A percentile compares a stretch with the other conserved stretches of the same genome.
Conservation (phyloP, 2,797 vertebrate species). For the Pangasius larnaudii region DNA sequence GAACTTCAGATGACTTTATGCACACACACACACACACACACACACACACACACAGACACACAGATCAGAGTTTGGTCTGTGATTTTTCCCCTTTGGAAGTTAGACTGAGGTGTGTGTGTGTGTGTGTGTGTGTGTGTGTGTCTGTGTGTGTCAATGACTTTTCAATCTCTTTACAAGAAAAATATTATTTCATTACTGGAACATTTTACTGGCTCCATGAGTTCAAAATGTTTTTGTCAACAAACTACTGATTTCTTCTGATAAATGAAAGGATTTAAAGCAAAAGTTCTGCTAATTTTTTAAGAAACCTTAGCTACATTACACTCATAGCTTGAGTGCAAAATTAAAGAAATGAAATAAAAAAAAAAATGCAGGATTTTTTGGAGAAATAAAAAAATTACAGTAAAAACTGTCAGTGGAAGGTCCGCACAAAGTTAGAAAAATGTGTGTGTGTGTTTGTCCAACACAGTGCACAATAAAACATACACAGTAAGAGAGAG, state of each 20-base stretch:
- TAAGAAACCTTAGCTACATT: not conserved
- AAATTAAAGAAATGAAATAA: not conserved
- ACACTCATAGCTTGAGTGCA: not conserved
- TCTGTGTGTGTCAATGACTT: not conserved
- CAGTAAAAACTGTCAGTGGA: not conserved
- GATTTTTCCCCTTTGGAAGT: not conserved
- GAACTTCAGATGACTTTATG: slow-evolving; percentile 27
- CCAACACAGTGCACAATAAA: no score
- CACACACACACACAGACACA: slow-evolving; percentile 5
- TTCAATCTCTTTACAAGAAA: not conserved
- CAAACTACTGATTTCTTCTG: not conserved
- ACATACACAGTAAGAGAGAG: no score
- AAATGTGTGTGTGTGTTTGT: not conserved
- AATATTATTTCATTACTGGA: not conserved
- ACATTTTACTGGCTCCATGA: not conserved
- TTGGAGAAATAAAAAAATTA: not conserved
- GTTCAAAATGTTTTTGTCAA: not conserved
- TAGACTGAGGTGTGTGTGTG: not conserved
- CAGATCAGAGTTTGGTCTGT: not conserved
- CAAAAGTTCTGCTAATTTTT: not conserved
- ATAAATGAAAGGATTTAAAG: not conserved
- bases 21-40: no score
- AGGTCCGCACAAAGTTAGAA: not conserved
- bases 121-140: not conserved
- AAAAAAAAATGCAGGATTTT: not conserved